phyloP scores from a whole-genome alignment of 1,140 invertebrate species.

The Bombus pyrosoma region DNA sequence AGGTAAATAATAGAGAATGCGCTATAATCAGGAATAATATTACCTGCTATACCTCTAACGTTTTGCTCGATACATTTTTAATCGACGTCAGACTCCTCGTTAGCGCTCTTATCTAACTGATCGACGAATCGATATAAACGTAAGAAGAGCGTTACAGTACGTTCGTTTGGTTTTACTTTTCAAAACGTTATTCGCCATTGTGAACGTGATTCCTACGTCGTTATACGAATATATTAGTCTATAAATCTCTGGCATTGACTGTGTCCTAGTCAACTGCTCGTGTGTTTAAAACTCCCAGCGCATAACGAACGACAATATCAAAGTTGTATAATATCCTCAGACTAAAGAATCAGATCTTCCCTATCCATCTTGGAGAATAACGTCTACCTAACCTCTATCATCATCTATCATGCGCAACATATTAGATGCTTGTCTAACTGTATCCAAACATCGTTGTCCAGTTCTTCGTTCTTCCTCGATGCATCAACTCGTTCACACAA shows the following conservation, averaged over 20 bases:
- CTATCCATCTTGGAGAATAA: constrained; percentile 13
- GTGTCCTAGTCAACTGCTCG: background rate
- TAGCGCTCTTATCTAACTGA: background rate
- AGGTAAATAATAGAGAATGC: background rate
- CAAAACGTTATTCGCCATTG: background rate
- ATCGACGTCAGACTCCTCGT: background rate
- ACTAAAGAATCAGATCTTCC: constrained; percentile 1
- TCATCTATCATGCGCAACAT: constrained; percentile 21
- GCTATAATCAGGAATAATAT: background rate
- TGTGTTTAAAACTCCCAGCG: background rate
- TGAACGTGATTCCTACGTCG: background rate
- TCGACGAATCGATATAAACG: background rate
- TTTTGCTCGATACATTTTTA: background rate
- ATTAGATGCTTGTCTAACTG: constrained; percentile 23
- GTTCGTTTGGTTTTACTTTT: background rate
- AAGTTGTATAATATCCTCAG: background rate
- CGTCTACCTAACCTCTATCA: constrained; percentile 14
- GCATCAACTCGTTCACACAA: background rate
- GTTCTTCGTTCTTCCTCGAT: constrained; percentile 1
- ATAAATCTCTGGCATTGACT: constrained; percentile 6
- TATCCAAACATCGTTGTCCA: constrained; percentile 20
- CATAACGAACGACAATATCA: constrained; percentile 11
- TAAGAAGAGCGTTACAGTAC: background rate
- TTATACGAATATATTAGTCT: background rate
- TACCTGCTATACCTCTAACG: background rate